These are phyloP conservation scores for Antheraea assamensis DNA, from an alignment of 2,888 invertebrate species.

Conservation along the genomic window DNA sequence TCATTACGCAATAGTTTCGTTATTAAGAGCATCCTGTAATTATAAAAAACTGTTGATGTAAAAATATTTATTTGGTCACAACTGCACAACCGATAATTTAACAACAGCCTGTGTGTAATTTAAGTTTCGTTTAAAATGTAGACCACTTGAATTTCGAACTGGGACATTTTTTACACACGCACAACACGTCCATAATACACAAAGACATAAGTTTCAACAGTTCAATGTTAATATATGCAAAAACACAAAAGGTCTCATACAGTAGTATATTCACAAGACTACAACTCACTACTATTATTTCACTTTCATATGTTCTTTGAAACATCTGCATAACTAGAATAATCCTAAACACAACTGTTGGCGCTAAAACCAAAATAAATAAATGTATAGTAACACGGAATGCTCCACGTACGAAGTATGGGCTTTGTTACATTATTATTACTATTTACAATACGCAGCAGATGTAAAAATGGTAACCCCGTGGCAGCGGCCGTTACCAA, in stretches of 20 bases:
- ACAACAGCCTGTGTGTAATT: not conserved
- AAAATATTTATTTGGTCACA: not conserved
- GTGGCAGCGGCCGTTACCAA: slow-evolving; percentile 41
- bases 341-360: slow-evolving; percentile 14
- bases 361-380: slow-evolving; percentile 17
- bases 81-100: not conserved
- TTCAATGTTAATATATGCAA: not conserved
- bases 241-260: not conserved
- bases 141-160: not conserved
- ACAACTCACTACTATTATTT: slow-evolving; percentile 40
- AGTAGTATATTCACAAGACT: not conserved
- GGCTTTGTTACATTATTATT: slow-evolving; percentile 42
- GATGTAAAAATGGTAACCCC: slow-evolving; percentile 43
- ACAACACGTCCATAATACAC: not conserved
- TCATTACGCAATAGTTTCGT: not conserved
- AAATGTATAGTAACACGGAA: slow-evolving; percentile 31
- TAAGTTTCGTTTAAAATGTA: not conserved
- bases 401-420: slow-evolving; percentile 36
- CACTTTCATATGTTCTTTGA: slow-evolving; percentile 55
- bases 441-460: slow-evolving; percentile 39
- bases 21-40: not conserved
- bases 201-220: not conserved
- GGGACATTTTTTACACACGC: not conserved
- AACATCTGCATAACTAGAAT: slow-evolving; percentile 34
- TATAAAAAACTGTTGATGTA: not conserved